Conservation (phyloP, 2,113 vertebrate species). For the Coregonus clupeaformis region DNA sequence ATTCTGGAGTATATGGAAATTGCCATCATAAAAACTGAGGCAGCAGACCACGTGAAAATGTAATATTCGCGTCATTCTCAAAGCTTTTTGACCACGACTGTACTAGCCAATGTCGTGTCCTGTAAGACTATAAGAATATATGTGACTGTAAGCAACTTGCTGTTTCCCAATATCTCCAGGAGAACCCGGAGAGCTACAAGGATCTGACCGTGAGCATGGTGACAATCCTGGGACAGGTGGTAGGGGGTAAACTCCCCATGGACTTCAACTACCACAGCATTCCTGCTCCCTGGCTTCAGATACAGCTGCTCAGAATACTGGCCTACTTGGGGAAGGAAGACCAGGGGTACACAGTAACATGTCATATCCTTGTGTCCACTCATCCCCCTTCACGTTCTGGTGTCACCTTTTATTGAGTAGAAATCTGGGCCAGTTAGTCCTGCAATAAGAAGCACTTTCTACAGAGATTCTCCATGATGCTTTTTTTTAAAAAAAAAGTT, state of each 20-base stretch:
- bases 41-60: no score
- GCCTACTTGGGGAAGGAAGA: constrained; percentile 90
- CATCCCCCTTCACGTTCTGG: neutral
- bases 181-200: constrained; percentile 85
- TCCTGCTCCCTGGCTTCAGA: constrained; percentile 95
- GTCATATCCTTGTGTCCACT: no score
- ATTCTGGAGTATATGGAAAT: no score
- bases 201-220: constrained; percentile 91
- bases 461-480: neutral
- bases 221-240: constrained; percentile 92
- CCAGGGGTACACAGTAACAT: constrained; percentile 73
- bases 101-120: neutral
- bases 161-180: constrained; percentile 64
- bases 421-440: no score
- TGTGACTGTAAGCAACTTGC: no score
- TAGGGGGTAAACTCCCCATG: constrained; percentile 90
- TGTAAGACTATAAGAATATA: no score
- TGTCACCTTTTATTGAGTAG: no score
- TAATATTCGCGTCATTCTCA: no score
- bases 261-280: constrained; percentile 97
- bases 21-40: no score
- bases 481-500: no score
- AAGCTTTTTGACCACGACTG: no score
- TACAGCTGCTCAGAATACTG: constrained; percentile 92
- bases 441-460: neutral